Conservation (phyloP, 2,113 vertebrate species). For the Mus pahari region DNA sequence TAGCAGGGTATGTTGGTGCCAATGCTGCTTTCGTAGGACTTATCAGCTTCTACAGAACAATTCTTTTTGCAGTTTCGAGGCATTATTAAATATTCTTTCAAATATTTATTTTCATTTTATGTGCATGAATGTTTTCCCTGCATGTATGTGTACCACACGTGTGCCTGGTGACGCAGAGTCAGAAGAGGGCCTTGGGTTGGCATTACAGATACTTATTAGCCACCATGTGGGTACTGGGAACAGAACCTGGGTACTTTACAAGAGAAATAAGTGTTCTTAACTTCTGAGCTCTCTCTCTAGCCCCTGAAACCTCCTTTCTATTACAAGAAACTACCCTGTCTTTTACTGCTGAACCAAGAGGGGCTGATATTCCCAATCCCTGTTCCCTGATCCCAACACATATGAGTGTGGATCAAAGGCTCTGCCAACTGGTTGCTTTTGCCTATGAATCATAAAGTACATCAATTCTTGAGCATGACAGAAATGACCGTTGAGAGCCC, state of each 20-base stretch:
- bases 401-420: not conserved
- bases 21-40: not conserved
- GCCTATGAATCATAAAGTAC: not conserved
- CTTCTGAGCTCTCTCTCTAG: too few species aligned
- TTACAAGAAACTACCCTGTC: not conserved
- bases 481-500: not conserved
- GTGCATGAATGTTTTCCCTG: too few species aligned
- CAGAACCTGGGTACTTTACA: too few species aligned
- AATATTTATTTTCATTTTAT: too few species aligned
- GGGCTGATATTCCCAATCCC: not conserved
- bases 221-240: too few species aligned
- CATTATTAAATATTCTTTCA: too few species aligned
- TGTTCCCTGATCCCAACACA: not conserved
- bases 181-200: too few species aligned
- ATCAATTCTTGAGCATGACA: not conserved
- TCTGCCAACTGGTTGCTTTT: not conserved
- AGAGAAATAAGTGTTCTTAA: too few species aligned
- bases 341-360: not conserved
- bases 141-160: too few species aligned
- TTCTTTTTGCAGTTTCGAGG: not conserved
- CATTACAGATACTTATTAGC: too few species aligned
- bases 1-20: not conserved
- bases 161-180: too few species aligned
- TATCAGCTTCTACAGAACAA: not conserved
- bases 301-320: not conserved